Conservation (phyloP, 1,140 invertebrate species). For the Riptortus pedestris region DNA sequence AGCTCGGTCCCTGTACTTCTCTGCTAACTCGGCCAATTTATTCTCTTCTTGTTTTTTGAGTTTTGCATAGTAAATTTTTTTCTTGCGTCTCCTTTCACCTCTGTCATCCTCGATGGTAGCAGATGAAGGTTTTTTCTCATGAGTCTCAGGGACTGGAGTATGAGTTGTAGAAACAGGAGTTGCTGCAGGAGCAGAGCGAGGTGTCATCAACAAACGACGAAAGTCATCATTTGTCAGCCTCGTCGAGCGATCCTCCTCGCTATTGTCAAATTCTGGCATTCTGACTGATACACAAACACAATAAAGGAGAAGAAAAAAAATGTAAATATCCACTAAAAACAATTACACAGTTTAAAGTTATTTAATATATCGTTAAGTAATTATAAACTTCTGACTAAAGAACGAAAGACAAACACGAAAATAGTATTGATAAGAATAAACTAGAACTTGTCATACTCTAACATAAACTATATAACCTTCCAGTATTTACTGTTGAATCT, state of each 20-base stretch:
- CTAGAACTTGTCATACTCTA: too few relatives aligned
- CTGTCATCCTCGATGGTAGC: constrained; percentile 43
- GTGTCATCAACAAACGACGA: constrained; percentile 89
- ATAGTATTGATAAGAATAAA: too few relatives aligned
- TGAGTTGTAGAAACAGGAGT: constrained; percentile 35
- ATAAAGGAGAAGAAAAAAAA: too few relatives aligned
- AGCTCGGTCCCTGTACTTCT: constrained; percentile 89
- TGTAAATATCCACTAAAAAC: too few relatives aligned
- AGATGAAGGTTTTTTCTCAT: constrained; percentile 19
- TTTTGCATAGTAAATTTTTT: constrained; percentile 86
- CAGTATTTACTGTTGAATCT: too few relatives aligned
- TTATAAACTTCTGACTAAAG: too few relatives aligned
- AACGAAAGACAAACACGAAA: too few relatives aligned
- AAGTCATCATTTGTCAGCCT: constrained; percentile 94
- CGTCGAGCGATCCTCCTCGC: constrained; percentile 46
- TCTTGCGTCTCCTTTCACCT: constrained; percentile 63
- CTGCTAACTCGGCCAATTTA: constrained; percentile 87
- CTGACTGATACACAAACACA: too few relatives aligned
- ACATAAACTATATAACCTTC: too few relatives aligned
- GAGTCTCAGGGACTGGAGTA: background rate
- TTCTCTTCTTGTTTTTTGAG: constrained; percentile 92
- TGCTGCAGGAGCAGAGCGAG: constrained; percentile 54
- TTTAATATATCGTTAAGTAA: too few relatives aligned
- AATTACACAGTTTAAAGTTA: too few relatives aligned
- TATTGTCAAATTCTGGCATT: constrained; percentile 30